Percentiles rank a stretch among this genome's conserved stretches.
Conservation (phyloP, 2,113 vertebrate species). For the Penelope pileata region DNA sequence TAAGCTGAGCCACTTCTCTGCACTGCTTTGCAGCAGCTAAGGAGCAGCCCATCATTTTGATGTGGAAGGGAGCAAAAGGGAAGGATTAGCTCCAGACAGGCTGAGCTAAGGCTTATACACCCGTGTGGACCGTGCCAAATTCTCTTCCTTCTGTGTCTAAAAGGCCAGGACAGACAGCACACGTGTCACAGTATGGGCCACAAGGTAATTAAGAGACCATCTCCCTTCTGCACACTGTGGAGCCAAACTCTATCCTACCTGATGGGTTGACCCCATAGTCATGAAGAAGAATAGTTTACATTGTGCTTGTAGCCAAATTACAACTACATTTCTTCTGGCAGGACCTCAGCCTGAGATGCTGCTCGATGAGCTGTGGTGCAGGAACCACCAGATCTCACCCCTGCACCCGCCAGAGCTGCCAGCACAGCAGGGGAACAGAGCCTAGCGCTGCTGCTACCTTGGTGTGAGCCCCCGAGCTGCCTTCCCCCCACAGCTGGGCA, state of each 20-base stretch:
- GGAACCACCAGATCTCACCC: not conserved
- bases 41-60: not conserved
- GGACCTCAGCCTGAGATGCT: not conserved
- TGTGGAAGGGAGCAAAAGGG: not conserved
- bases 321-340: not conserved
- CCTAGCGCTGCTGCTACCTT: not conserved
- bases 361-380: not conserved
- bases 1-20: not conserved
- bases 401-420: not conserved
- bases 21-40: not conserved
- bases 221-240: not conserved
- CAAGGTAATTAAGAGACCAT: not conserved
- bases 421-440: rapidly evolving
- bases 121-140: not conserved
- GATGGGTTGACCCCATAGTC: rapidly evolving
- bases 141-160: not conserved
- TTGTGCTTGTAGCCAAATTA: rapidly evolving
- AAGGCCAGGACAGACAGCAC: not conserved
- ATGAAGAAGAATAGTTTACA: not conserved
- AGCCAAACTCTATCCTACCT: not conserved
- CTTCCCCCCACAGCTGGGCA: not conserved
- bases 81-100: not conserved
- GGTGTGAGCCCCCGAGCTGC: rapidly evolving
- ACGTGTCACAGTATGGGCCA: rapidly evolving
- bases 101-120: not conserved